Conservation (phyloP, 2,113 vertebrate species). For the Stegostoma tigrinum region DNA sequence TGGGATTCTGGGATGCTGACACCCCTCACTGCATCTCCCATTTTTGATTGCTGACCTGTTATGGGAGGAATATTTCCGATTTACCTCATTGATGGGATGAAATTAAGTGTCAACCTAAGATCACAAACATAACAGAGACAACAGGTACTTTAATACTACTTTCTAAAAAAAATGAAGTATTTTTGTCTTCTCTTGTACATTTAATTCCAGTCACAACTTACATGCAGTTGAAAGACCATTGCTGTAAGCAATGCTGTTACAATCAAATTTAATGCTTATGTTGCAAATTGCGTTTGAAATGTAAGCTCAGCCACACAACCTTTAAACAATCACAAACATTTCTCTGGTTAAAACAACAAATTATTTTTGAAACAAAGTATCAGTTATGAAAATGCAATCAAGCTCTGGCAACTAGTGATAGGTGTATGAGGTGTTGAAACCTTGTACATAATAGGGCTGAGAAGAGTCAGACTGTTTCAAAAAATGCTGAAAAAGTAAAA, state of each 20-base stretch:
- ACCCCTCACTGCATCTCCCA: not conserved
- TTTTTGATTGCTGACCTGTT: not conserved
- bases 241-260: not conserved
- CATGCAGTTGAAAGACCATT: not conserved
- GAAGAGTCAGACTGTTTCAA: not conserved
- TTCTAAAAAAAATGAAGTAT: not conserved
- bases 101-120: not conserved
- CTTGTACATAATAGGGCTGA: not conserved
- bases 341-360: not conserved
- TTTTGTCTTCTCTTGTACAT: not conserved
- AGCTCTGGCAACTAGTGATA: not conserved
- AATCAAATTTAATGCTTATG: not conserved
- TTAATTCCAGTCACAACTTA: not conserved
- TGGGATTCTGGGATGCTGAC: no score
- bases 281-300: not conserved
- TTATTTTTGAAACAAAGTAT: not conserved
- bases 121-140: not conserved
- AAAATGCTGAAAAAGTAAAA: conserved; percentile 14
- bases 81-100: not conserved
- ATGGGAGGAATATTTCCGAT: not conserved
- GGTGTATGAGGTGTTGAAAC: not conserved
- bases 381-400: not conserved
- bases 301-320: not conserved
- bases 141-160: not conserved
- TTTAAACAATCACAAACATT: not conserved